Conservation (phyloP, 2,797 vertebrate species). For the Phoxinus dragarum region DNA sequence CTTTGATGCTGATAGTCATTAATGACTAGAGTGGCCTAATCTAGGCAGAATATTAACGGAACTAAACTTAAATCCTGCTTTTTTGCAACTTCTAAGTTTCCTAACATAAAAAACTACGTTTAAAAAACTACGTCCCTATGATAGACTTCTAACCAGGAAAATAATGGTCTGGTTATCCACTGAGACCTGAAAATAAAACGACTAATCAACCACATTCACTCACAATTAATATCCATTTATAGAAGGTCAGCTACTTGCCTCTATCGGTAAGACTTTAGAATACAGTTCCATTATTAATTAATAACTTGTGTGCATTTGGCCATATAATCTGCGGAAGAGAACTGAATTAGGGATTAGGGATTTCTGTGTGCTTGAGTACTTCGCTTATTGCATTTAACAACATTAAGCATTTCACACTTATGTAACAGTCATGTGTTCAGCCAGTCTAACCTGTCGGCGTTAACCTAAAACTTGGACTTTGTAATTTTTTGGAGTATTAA, state of each 20-base stretch:
- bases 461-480: no score
- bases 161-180: not conserved
- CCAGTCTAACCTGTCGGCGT: no score
- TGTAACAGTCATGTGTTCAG: no score
- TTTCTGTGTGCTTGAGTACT: no score
- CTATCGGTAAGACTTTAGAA: not conserved
- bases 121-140: not conserved
- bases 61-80: not conserved
- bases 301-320: not conserved
- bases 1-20: not conserved
- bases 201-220: conserved; percentile 14
- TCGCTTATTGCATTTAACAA: no score
- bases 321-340: no score
- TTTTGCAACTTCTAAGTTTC: not conserved
- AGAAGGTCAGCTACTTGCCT: conserved; percentile 3
- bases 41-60: not conserved
- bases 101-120: not conserved
- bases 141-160: not conserved
- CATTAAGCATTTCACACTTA: no score
- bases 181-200: conserved; percentile 17
- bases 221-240: not conserved
- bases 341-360: no score
- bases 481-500: no score
- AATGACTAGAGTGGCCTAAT: conserved; percentile 44
- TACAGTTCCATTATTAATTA: not conserved